These are phyloP conservation scores for Euura saliciscinereae DNA, from an alignment of 1,140 invertebrate species.

Conservation along the genomic window DNA sequence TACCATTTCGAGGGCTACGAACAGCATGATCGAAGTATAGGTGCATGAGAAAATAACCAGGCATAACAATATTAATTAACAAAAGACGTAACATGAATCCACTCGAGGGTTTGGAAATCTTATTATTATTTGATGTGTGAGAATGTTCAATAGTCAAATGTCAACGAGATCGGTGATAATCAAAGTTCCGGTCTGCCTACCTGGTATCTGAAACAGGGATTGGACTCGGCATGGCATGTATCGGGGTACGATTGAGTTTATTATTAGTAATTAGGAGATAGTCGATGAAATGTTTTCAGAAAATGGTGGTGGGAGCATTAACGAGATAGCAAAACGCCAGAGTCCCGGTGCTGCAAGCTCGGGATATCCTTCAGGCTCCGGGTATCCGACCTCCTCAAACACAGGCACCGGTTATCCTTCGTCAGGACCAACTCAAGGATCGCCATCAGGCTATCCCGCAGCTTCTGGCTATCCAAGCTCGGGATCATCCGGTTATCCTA, in stretches of 20 bases:
- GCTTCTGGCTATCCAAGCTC: neutral
- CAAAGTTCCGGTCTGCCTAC: no score
- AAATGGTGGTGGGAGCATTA: conserved; percentile 31
- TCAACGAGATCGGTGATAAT: no score
- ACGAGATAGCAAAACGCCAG: conserved; percentile 12
- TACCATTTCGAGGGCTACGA: no score
- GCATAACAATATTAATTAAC: no score
- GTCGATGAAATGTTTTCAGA: conserved; percentile 52
- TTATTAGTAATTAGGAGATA: conserved; percentile 29
- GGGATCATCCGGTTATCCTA: no score
- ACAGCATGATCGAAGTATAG: no score
- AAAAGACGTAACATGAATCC: no score
- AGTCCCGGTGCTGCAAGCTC: conserved; percentile 12
- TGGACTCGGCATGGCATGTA: conserved; percentile 35
- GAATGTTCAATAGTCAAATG: no score
- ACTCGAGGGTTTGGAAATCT: no score
- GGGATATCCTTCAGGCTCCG: conserved; percentile 26
- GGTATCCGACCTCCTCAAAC: neutral
- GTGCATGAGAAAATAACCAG: no score
- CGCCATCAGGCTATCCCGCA: conserved; percentile 27
- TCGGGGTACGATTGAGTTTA: conserved; percentile 4
- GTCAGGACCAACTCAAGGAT: neutral
- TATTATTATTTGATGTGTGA: no score
- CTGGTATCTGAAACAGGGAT: conserved; percentile 9
- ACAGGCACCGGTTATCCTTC: conserved; percentile 23